Base-by-base conservation (phyloP, 2,888 invertebrate genomes). In the Mythimna loreyi region DNA sequence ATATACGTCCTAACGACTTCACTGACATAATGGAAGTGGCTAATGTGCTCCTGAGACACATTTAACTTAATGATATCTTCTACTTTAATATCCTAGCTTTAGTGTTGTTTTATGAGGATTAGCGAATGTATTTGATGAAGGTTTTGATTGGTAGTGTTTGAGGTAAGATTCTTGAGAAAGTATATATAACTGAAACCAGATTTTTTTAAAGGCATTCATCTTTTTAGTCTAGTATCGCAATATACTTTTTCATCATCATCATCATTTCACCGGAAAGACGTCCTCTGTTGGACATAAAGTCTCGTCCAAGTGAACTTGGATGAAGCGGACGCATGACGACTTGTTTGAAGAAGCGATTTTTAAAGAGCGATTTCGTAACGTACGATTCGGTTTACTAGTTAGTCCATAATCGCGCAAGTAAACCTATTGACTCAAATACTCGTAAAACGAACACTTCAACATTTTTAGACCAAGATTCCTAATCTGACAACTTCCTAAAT, bases 41-140 rank as follows among this genome's bases (percentile, higher is more conserved):
- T 81, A 82, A 82, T 83, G 79, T 68, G 30, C 72, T 72, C 74
- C 50, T 55, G 74, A 81, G 82, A 81, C 80, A 63, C 84, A 75
- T 81, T 83, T 79, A 76, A 76, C 52, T 81, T 83, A 83, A 81
- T 83, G 61, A 65, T 79, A 60, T 71, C 75, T 70, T 72, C 64
- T 81, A 69, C 70, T 79, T 83, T 76, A 74, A 79, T 74, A 57
- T 67, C 43, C 60, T 64, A 55, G 57, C 60, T 60, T 75, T 60
- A 80, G 53, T 33, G 49, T n/a, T 49, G 28, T 63, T 79, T 70
- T 60, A 66, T 16, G 70, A 33, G 53, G 30, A 68, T 74, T 61
- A 68, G 53, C 1, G 13, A 2, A 55, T 30, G 36, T 59, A 43
- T 2, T 25, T 30, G 28, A 33, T 50, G 43, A 65, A 53, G 55